phyloP scores from a whole-genome alignment of 1,140 invertebrate species.

The Drosophila nigrodunni region DNA sequence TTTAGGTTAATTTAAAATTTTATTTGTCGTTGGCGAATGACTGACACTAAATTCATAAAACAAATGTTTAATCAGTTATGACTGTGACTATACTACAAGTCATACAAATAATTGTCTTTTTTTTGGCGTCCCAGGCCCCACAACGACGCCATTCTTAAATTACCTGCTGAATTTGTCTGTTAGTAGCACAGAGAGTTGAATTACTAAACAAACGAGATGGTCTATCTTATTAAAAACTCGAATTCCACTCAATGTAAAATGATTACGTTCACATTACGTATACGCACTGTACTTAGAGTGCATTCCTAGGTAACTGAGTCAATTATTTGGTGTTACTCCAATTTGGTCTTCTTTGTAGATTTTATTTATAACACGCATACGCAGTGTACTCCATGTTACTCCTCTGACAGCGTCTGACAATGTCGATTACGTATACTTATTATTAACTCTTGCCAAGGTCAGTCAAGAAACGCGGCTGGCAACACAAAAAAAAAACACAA shows the following conservation, averaged over 20 bases:
- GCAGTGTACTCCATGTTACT: not conserved
- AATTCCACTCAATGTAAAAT: not conserved
- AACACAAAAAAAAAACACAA: not conserved
- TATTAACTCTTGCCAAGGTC: constrained; percentile 28
- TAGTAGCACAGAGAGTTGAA: too few species aligned
- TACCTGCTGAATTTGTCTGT: too few species aligned
- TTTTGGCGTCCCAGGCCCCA: not conserved
- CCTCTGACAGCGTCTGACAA: constrained; percentile 4
- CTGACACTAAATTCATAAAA: constrained; percentile 6
- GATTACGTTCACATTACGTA: constrained; percentile 2
- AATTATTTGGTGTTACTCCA: not conserved
- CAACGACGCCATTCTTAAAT: too few species aligned
- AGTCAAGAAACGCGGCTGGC: constrained; percentile 13
- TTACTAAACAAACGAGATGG: too few species aligned
- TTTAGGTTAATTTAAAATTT: constrained; percentile 12
- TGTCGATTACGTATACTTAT: constrained; percentile 16
- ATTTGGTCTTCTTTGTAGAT: not conserved
- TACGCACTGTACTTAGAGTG: constrained; percentile 3
- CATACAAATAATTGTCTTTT: not conserved
- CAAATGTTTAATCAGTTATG: too few species aligned
- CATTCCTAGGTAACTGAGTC: not conserved
- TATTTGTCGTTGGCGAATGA: not conserved
- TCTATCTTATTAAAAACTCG: not conserved
- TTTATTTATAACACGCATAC: constrained; percentile 20
- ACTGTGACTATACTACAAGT: not conserved